Evolutionary conservation across 2,797 vertebrate genomes (phyloP).

Genomic region (Erpetoichthys calabaricus): DNA sequence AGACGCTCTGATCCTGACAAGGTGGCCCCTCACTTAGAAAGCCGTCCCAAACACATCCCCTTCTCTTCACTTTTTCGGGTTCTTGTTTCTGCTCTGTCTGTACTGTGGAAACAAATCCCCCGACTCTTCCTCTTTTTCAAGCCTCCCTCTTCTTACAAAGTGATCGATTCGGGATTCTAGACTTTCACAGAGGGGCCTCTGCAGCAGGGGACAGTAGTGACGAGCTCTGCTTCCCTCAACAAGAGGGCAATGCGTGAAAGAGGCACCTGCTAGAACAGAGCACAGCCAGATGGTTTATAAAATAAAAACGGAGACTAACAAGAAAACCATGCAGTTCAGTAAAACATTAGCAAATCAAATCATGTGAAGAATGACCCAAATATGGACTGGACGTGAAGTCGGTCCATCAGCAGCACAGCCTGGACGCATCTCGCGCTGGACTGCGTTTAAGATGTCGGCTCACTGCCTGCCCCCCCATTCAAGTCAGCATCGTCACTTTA

Average conservation of each 20-base stretch:
- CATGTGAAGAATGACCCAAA: no score
- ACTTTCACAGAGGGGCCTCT: constrained; percentile 74
- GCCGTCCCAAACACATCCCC: background rate
- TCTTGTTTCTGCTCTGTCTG: constrained; percentile 45
- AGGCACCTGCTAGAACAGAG: constrained; percentile 26
- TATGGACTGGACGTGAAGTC: no score
- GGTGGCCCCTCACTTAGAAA: background rate
- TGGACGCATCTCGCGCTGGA: no score
- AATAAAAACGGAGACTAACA: no score
- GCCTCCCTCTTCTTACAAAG: constrained; percentile 66
- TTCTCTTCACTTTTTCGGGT: background rate
- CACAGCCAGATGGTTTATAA: background rate
- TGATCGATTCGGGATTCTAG: constrained; percentile 79
- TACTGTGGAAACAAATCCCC: constrained; percentile 41
- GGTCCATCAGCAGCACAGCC: no score
- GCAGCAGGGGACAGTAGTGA: constrained; percentile 68
- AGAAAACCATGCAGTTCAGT: background rate
- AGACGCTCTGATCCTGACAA: no score
- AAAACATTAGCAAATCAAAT: rapidly evolving
- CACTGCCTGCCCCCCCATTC: no score
- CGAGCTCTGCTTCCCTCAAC: constrained; percentile 68
- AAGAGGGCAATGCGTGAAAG: constrained; percentile 40
- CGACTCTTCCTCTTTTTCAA: constrained; percentile 39
- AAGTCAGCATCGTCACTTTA: no score
- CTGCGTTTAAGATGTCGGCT: no score